Base-by-base conservation (phyloP, 2,797 vertebrate genomes). In the Manis javanica region DNA sequence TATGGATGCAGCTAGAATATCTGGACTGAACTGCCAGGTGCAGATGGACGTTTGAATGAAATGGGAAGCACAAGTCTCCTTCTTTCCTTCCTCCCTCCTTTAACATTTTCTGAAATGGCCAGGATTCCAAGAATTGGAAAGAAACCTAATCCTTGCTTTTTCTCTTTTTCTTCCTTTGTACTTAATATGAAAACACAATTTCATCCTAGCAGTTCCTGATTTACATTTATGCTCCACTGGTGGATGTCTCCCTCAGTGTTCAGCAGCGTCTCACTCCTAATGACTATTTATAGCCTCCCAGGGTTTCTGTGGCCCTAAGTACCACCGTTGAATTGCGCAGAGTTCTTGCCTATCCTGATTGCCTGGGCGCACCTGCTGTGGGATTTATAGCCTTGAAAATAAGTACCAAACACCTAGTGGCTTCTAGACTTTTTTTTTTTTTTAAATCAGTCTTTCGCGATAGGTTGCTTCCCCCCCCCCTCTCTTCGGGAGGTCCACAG, bases 311-410 rank as follows among this genome's bases (percentile, higher is more conserved):
- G 97, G 96, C 96, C 97, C 96, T 97, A 98, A 97, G 95, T 98
- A 97, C 96, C 93, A 87, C 95, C 21, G 12, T 1, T 59, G 97
- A 98, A 97, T 97, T 95, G 95, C 95, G 97, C 95, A 87, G 96
- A 96, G 78, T 95, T 96, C 97, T 97, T 97, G 90, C 95, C 95
- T 97, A 96, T 96, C 93, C 86, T 96, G 97, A 97, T 96, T 97
- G 97, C 93, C 57, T 97, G 39, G 86, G 96, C 19, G 34, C 83
- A 97, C 97, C 97, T 97, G 97, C 97, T 97, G 97, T 98, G 97
- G 97, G 96, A 96, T 98, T 97, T 98, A 97, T 97, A 97, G 97
- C 88, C 96, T 97, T 97, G 97, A 98, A 97, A 98, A 97, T 98
- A 98, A 98, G 97, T 95, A 97, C 95, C 96, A 97, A 97, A 96